phyloP scores from a whole-genome alignment of 2,113 vertebrate genomes.

The Cheirogaleus medius region DNA sequence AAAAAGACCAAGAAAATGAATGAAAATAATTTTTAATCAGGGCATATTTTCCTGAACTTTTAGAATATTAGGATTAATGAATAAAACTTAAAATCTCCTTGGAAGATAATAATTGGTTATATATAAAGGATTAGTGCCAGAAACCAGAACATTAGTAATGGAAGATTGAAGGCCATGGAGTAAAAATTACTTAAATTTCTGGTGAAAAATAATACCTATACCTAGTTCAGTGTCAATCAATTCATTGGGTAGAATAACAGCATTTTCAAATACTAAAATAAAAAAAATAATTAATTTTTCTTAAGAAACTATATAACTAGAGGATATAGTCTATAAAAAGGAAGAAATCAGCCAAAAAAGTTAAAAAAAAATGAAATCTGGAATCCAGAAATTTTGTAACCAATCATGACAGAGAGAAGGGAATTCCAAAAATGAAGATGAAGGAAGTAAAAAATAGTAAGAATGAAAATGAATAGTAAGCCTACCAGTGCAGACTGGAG shows the following conservation, averaged over 20 bases:
- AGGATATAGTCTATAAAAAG: background rate
- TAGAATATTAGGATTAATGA: background rate
- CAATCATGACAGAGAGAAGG: background rate
- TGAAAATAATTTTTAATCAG: background rate
- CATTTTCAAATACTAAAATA: background rate
- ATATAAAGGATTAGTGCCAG: background rate
- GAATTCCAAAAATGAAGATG: background rate
- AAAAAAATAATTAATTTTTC: background rate
- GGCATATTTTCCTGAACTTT: background rate
- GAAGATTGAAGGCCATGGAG: fast-evolving
- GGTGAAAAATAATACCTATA: background rate
- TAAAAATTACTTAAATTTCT: background rate
- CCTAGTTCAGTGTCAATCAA: background rate
- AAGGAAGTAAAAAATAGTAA: background rate
- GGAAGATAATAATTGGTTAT: background rate
- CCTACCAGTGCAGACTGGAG: background rate
- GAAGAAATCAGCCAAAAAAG: background rate
- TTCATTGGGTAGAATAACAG: background rate
- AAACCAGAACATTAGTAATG: background rate
- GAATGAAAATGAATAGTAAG: background rate
- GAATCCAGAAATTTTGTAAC: background rate
- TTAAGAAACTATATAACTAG: background rate
- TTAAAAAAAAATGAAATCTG: background rate
- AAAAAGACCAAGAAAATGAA: background rate
- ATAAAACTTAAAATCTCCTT: background rate